Conservation (phyloP, 2,888 invertebrate species). For the Nemoura dubitans region DNA sequence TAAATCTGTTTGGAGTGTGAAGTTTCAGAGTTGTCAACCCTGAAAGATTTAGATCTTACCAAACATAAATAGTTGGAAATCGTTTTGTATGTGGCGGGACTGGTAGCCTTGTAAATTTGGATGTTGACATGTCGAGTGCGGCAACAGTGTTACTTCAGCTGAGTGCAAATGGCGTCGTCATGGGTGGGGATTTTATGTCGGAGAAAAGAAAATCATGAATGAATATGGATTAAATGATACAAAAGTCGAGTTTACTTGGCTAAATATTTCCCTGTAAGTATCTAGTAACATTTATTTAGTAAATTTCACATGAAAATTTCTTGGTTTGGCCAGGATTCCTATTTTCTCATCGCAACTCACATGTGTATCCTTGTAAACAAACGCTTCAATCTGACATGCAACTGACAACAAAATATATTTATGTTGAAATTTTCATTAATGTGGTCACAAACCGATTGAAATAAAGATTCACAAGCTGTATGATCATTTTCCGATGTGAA, state of each 20-base stretch:
- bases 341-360: conserved; percentile 44
- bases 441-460: background rate
- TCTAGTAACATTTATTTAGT: conserved; percentile 14
- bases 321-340: conserved; percentile 20
- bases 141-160: conserved; percentile 53
- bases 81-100: background rate
- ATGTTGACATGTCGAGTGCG: background rate
- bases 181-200: conserved; percentile 61
- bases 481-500: no score
- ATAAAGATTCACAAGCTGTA: background rate
- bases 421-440: background rate
- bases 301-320: background rate
- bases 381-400: conserved; percentile 38
- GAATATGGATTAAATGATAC: conserved; percentile 55
- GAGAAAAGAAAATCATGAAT: conserved; percentile 61
- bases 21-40: no score
- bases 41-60: no score
- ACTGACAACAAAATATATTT: conserved; percentile 18
- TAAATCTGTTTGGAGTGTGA: background rate
- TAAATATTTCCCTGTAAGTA: conserved; percentile 46
- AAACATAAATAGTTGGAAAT: background rate
- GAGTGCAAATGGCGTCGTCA: conserved; percentile 63
- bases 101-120: background rate
- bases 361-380: conserved; percentile 41
- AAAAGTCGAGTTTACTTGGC: conserved; percentile 42